These are phyloP conservation scores for Carassius gibelio DNA, from an alignment of 2,113 vertebrate species.

Conservation along the genomic window DNA sequence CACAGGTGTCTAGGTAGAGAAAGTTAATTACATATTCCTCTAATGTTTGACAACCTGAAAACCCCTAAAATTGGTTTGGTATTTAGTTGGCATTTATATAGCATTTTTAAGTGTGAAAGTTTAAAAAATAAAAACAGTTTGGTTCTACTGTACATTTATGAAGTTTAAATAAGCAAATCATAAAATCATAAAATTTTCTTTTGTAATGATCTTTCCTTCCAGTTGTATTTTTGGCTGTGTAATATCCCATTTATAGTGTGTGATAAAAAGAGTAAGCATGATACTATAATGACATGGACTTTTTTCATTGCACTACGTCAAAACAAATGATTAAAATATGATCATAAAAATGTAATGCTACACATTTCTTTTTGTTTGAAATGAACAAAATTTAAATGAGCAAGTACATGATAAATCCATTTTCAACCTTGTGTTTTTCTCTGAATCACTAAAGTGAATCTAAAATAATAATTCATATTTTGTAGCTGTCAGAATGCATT, in stretches of 20 bases:
- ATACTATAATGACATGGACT: not conserved
- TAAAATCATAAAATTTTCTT: not conserved
- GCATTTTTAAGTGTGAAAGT: not conserved
- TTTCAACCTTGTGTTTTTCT: not conserved
- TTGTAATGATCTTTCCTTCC: not conserved
- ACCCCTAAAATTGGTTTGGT: not conserved
- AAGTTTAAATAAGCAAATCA: not conserved
- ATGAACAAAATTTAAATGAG: not conserved
- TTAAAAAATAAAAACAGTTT: not conserved
- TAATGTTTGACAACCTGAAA: not conserved
- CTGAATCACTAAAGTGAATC: not conserved
- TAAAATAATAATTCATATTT: not conserved
- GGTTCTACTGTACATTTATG: not conserved
- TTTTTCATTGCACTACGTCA: not conserved
- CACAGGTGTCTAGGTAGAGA: not conserved
- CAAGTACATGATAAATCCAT: constrained; percentile 1
- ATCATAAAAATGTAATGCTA: not conserved
- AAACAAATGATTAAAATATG: not conserved
- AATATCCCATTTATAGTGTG: no score
- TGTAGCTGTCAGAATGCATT: not conserved
- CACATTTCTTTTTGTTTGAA: not conserved
- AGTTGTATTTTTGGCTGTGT: no score
- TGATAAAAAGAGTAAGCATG: not conserved
- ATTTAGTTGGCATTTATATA: not conserved
- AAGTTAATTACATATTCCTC: not conserved